Base-by-base conservation (phyloP, 2,888 invertebrate genomes). In the Microctonus aethiopoides region DNA sequence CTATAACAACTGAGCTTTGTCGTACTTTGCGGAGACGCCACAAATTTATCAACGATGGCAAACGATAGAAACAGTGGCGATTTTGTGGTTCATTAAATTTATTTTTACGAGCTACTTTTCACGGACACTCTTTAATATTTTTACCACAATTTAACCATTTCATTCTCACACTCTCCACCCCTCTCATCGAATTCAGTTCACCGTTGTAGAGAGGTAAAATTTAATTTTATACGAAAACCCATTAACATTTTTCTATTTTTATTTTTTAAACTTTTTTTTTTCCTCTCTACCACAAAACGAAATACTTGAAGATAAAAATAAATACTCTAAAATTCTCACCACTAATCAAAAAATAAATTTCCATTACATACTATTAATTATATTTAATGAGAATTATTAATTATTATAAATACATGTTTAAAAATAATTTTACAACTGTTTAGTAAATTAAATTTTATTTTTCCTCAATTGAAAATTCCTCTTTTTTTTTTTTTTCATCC, bases 51-150 rank as follows among this genome's bases (percentile, higher is more conserved):
- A 39, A 61, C 24, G 61, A 36, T 24, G n/a, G 34, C 39, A 36
- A 46, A 39, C 39, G 39, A 39, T 13, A 22, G 24, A 16, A 60
- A 60, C 61, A 61, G 24, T 51, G 32, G 29, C 51, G 51, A 63
- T 63, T 63, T 63, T 63, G 62, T 51, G 62, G 62, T 20, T 51
- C 62, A 46, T 63, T 63, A 51, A 63, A 63, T 63, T 29, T 16
- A 63, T 32, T 51, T 51, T 51, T 63, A 63, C 62, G 62, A 63
- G 51, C 29, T 51, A 32, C 62, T 63, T 51, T 24, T 22, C 22
- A 2, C 54, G 13, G 26, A 54, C 54, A 26, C 54, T 24, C 54
- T 59, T 64, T 64, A 52, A 65, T 65, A 69, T 41, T 60, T 59
- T 60, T 10, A 6, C 59, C 65, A 60, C 51, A 34, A 59, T 64